Evolutionary conservation across 2,888 invertebrate genomes (phyloP), one percentile per base, ranked within the genome.

Genomic region (Tachystola acroxantha): DNA sequence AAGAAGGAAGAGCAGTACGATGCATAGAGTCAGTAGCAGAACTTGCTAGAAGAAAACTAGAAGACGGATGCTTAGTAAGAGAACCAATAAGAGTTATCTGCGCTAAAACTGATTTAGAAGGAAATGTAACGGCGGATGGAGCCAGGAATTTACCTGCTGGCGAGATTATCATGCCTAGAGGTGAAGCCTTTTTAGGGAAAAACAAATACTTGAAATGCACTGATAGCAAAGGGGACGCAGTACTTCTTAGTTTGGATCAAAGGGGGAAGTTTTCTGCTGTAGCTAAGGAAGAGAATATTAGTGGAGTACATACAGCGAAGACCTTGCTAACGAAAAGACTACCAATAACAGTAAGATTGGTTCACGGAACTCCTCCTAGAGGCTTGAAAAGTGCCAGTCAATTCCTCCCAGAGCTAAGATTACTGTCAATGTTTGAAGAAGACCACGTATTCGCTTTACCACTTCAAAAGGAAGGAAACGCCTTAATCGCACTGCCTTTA

Each of bases 201-300:
- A 93, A 91, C 57, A 92, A 94, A 66, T 95, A 95, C 78, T 88
- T 97, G 39, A 94, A 96, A 61, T 97, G 97, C 81, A 89, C 93
- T 39, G 96, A 97, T 69, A 89, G 91, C 10, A 92, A 93, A 68
- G 96, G 96, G 26, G 95, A 96, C 64, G 92, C 91, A 53, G 88
- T 97, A 19, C 90, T 95, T 59, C 82, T 97, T 48, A 92, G 93
- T 43, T 89, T 95, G 68, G 96, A 97, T 64, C 95, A 96, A 74
- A 91, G 95, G 66, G 96, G 96, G 24, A 93, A 95, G 63, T 97
- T 98, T 82, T 97, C 96, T 57, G 95, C 96, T 32, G 88, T 98
- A 37, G 97, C 97, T 43, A 92, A 95, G 62, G 95, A 96, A 74
- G 96, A 96, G 62, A 96, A 96, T 80, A 96, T 98, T 47, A 95